Conservation (phyloP, 2,888 invertebrate genomes). For the Drosophila mettleri region DNA sequence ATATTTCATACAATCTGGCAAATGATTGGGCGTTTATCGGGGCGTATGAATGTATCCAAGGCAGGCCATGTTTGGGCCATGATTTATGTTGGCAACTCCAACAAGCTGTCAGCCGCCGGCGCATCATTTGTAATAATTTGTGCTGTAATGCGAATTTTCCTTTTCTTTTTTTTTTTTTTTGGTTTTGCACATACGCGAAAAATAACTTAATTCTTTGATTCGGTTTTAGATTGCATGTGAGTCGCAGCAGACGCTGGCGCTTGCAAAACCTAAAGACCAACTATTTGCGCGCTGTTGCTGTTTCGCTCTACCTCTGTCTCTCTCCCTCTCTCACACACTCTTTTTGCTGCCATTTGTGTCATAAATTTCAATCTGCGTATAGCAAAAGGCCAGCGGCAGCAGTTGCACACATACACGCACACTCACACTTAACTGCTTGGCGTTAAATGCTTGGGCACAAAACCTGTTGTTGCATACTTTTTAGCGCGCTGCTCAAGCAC, state of each 20-base stretch:
- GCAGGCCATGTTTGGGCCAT: conserved; percentile 34
- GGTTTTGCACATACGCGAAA: conserved; percentile 20
- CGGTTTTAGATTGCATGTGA: conserved; percentile 5
- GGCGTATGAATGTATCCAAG: conserved; percentile 58
- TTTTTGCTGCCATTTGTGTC: conserved; percentile 31
- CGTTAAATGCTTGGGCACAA: conserved; percentile 54
- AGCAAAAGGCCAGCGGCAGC: conserved; percentile 31
- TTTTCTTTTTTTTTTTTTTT: not conserved
- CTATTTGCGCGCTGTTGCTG: not conserved
- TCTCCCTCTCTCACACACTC: not conserved
- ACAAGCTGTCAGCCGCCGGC: conserved; percentile 64
- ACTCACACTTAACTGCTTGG: conserved; percentile 10
- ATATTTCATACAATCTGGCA: conserved; percentile 35
- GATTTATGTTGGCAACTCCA: conserved; percentile 63
- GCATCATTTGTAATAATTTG: conserved; percentile 78
- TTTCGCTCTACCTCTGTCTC: not conserved
- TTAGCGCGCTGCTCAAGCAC: conserved; percentile 40
- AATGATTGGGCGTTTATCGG: conserved; percentile 70
- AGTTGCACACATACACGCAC: too few species aligned
- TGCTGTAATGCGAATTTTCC: conserved; percentile 53
- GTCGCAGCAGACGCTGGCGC: conserved; percentile 3
- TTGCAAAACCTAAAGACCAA: conserved; percentile 24
- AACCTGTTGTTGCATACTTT: conserved; percentile 67
- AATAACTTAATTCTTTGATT: conserved; percentile 42
- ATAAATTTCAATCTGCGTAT: conserved; percentile 72